Evolutionary conservation across 2,888 invertebrate genomes (phyloP).

Genomic region (Tridacna crocea): DNA sequence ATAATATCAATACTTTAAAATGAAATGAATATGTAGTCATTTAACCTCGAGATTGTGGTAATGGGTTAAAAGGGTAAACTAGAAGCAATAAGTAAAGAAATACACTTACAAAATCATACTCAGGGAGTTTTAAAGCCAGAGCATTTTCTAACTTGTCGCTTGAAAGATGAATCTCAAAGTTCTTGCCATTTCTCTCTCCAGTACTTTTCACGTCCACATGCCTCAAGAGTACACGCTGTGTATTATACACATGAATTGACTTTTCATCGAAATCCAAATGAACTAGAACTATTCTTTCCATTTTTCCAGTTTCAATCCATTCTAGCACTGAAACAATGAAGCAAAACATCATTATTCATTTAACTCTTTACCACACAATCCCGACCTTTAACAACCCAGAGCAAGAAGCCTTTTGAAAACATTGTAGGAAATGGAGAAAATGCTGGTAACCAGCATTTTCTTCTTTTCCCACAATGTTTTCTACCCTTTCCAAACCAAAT

Average conservation of each 20-base stretch:
- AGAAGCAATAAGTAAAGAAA: background rate
- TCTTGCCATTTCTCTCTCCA: slow-evolving; percentile 30
- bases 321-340: slow-evolving; percentile 69
- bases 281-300: slow-evolving; percentile 70
- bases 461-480: too few relatives aligned
- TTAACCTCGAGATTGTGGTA: too few relatives aligned
- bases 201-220: slow-evolving; percentile 67
- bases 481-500: too few relatives aligned
- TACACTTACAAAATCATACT: slow-evolving; percentile 69
- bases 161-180: slow-evolving; percentile 68
- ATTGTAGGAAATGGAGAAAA: too few relatives aligned
- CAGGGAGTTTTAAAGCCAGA: slow-evolving; percentile 64
- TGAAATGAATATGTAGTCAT: too few relatives aligned
- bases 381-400: too few relatives aligned
- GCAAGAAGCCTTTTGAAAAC: too few relatives aligned
- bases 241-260: slow-evolving; percentile 69
- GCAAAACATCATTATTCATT: too few relatives aligned
- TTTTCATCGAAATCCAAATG: slow-evolving; percentile 66
- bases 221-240: slow-evolving; percentile 67
- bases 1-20: too few relatives aligned
- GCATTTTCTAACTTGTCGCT: slow-evolving; percentile 64
- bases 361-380: too few relatives aligned
- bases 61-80: too few relatives aligned
- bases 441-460: too few relatives aligned
- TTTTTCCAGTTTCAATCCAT: slow-evolving; percentile 74